phyloP scores from a whole-genome alignment of 1,140 invertebrate genomes.

The Leptopilina boulardi region DNA sequence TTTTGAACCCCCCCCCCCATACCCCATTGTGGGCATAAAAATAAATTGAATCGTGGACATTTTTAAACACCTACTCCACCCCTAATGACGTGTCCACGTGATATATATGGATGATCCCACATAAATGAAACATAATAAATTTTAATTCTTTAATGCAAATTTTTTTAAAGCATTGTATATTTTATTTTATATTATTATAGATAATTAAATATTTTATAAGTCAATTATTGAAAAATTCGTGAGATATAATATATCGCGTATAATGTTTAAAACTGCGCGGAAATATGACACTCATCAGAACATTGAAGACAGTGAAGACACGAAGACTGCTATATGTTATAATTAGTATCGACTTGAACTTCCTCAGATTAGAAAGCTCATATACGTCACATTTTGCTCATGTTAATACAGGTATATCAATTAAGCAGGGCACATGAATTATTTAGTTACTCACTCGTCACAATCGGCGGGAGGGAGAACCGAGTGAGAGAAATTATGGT shows the following conservation, averaged over 20 bases:
- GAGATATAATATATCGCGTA: neutral
- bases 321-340: neutral
- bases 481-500: slow-evolving; percentile 44
- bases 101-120: no score
- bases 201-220: no score
- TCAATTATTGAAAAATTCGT: neutral
- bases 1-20: no score
- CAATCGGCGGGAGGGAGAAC: slow-evolving; percentile 44
- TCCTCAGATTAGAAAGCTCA: slow-evolving; percentile 27
- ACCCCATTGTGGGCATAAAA: no score
- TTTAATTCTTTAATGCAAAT: no score
- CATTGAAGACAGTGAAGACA: slow-evolving; percentile 34
- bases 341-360: slow-evolving; percentile 41
- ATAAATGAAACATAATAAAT: no score
- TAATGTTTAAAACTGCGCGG: neutral
- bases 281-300: neutral
- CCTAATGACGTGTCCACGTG: no score
- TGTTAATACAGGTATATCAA: slow-evolving; percentile 32
- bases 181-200: no score
- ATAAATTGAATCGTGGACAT: no score
- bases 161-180: no score
- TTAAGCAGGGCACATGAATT: slow-evolving; percentile 36
- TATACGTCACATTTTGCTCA: slow-evolving; percentile 33
- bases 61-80: no score
- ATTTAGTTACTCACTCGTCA: slow-evolving; percentile 49